Evolutionary conservation across 1,140 invertebrate species (phyloP), one percentile per base, ranked within the genome.

Genomic region (Drosophila orosa): DNA sequence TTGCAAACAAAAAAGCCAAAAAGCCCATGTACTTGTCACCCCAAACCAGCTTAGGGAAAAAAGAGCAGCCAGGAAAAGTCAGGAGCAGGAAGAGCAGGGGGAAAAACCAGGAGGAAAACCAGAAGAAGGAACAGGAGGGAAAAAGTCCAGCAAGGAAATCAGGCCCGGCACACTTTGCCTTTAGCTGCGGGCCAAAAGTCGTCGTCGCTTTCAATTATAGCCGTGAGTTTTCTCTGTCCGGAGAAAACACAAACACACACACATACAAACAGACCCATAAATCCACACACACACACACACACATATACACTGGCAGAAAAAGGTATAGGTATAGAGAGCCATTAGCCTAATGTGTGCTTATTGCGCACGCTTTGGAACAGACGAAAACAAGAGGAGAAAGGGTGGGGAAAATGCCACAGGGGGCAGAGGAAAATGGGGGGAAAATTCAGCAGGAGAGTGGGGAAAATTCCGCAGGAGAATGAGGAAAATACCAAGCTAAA

Each of bases 331-430:
- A 31, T 33, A 48, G 60, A 78, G 37, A 83, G 55, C 84, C 84
- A 87, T 87, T 87, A 87, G 84, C 85, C 67, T 87, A 87, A 87
- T 87, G 84, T 87, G 84, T 83, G 84, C 84, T 87, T 87, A 87
- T 87, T 87, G 84, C 84, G 84, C 84, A 87, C 72, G 80, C 84
- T 87, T 87, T 87, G 83, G 67, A 87, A 76, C 52, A 63, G 75
- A 73, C 58, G n/a, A 66, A 62, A 42, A 45, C 22, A n/a, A 25
- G 25, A 24, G 42, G n/a, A 17, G n/a, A n/a, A n/a, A n/a, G n/a
- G 6, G 24, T 29, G 15, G 35, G 33, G 44, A 15, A 19, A 50
- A 45, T 40, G 29, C 19, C 47, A 31, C 25, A 52, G 25, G 33
- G 33, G 58, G 57, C 48, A 44, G 29, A 10, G n/a, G 48, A 19